Base-by-base conservation (phyloP, 1,140 invertebrate genomes). In the Aphis gossypii region DNA sequence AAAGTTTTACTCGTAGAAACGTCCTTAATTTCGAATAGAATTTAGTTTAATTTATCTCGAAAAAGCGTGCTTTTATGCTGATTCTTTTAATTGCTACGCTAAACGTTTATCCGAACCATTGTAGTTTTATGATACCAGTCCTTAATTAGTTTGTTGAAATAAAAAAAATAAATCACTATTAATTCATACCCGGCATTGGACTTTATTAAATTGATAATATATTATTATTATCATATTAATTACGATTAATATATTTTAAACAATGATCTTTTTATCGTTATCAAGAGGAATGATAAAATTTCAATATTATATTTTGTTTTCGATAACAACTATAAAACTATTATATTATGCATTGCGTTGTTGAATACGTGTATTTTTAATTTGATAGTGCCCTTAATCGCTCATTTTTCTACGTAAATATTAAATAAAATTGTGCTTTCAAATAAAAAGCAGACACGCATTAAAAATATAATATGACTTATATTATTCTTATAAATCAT, bases 11-110 rank as follows among this genome's bases (percentile, higher is more conserved):
- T 46, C 25, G 56, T 41, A 68, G 56, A 68, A 91, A 91, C 56
- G 90, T 54, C 90, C 30, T 91, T 91, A 68, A 91, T 91, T 91
- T 41, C 87, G 20, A 54, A 89, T 89, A 54, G n/a, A 89, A 89
- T 89, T 23, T 35, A 51, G 30, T 88, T 48, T 88, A 88, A 51
- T 88, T 88, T 23, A 88, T 88, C 84, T 87, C 44, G 44, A 87
- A 46, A 87, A 87, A 25, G 84, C 44, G 11, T 46, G n/a, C 25
- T 87, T 87, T 25, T n/a, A 46, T 30, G 44, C 44, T 87, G n/a
- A 48, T 18, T n/a, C 44, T 6, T 87, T 87, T 48, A 87, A 87
- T 87, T 48, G 48, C 30, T 51, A 48, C 86, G 46, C 30, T 87
- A 48, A 86, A 48, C 46, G 20, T 7, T 87, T 46, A 46, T 87